Percentiles rank a stretch among this genome's conserved stretches.
Conservation (phyloP, 2,888 invertebrate genomes). For the Phaonia tiefii region DNA sequence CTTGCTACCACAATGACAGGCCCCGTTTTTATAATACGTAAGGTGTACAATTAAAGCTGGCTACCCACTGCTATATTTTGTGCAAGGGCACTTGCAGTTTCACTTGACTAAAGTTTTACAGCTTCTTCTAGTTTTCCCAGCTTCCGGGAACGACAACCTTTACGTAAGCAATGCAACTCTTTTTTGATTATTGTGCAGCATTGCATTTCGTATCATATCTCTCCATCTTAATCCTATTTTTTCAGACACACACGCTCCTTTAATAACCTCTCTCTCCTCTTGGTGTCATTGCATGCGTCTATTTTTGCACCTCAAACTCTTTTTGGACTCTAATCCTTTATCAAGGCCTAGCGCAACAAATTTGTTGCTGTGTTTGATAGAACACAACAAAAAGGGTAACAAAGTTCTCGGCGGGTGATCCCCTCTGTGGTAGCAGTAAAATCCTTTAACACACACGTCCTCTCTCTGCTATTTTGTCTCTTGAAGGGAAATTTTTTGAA, state of each 20-base stretch:
- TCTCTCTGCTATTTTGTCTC: no score
- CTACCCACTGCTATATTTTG: no score
- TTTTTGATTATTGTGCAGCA: conserved; percentile 52
- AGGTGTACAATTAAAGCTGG: no score
- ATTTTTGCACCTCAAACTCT: conserved; percentile 30
- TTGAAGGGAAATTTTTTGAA: no score
- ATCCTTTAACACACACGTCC: conserved; percentile 1
- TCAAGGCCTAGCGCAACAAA: conserved; percentile 51
- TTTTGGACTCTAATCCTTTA: conserved; percentile 57
- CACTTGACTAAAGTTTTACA: no score
- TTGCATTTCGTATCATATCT: conserved; percentile 48
- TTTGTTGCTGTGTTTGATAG: conserved; percentile 55
- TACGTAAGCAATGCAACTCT: no score
- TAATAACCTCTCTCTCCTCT: background rate
- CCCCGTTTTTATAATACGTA: no score
- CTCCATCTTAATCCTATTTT: background rate
- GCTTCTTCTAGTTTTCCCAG: no score
- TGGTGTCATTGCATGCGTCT: background rate
- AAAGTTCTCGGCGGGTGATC: conserved; percentile 2
- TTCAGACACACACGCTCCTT: background rate
- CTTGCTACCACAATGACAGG: no score
- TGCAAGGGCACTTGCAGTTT: no score
- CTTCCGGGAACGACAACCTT: no score
- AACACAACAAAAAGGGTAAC: background rate
- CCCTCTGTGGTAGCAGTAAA: background rate